Conservation (phyloP, 1,140 invertebrate species). For the Drosophila nebulosa region DNA sequence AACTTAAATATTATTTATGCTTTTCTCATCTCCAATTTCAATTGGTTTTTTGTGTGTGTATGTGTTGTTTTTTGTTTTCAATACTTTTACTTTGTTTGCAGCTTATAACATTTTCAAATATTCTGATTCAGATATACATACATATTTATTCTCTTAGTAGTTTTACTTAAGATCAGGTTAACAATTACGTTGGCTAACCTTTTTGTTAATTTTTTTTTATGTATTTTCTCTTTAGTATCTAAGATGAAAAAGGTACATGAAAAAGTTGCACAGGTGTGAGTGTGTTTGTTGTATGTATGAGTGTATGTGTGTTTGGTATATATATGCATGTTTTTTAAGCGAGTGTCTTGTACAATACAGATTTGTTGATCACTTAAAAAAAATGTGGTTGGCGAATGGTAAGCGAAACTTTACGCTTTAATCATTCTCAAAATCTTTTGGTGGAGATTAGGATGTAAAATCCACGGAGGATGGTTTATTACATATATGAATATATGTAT, state of each 20-base stretch:
- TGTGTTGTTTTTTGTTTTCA: conserved; percentile 25
- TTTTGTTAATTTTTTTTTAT: conserved; percentile 13
- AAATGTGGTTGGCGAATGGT: conserved; percentile 16
- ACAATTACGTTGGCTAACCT: conserved; percentile 40
- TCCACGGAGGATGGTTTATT: neutral
- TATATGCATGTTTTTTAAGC: neutral
- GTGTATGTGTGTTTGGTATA: conserved; percentile 31
- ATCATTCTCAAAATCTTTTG: neutral
- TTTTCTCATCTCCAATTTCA: conserved; percentile 37
- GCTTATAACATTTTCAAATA: conserved; percentile 34
- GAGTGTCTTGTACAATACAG: conserved; percentile 5
- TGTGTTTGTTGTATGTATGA: conserved; percentile 25
- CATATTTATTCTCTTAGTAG: conserved; percentile 46
- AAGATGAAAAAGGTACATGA: conserved; percentile 78
- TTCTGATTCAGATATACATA: conserved; percentile 48
- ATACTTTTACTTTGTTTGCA: conserved; percentile 46
- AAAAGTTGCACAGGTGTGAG: conserved; percentile 58
- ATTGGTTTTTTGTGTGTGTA: conserved; percentile 32
- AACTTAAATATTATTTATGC: conserved; percentile 71
- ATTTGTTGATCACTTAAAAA: conserved; percentile 21
- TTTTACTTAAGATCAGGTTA: conserved; percentile 63
- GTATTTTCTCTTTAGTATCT: conserved; percentile 53
- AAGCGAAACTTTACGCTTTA: conserved; percentile 15
- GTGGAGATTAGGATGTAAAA: neutral
- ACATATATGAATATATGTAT: neutral